Evolutionary conservation across 2,797 vertebrate genomes (phyloP), one percentile per base, ranked within the genome.

Genomic region (Micropoecilia bifurca): DNA sequence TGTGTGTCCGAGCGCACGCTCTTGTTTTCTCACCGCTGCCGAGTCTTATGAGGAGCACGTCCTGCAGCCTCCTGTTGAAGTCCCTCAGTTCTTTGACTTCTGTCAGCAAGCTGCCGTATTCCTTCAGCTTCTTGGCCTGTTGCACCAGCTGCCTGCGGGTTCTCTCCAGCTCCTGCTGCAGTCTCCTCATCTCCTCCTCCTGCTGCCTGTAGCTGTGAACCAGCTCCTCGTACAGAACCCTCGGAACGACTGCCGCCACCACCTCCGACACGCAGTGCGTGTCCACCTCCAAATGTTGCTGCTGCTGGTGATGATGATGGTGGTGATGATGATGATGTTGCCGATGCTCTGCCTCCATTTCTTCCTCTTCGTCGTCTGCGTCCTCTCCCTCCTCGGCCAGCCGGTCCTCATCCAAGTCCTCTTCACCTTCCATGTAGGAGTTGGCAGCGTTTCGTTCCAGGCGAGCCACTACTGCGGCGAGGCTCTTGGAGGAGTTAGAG

Each of bases 81-180:
- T 99, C 98, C 39, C 98, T 97, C 90, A 99, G 97, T 93, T 99
- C 98, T 94, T 99, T 99, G 92, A 99, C 99, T 95, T 99, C 98
- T 14, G 97, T 98, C 91, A 99, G 96, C 88, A 99, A 96, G 77
- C 97, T 97, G 88, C 98, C 97, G 53, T 98, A 99, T 91, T 99
- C 98, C 93, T 99, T 99, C 50, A 99, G 97, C 93, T 99, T 99
- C 95, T 99, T 99, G 90, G 98, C 98, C 94, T 99, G 98, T 88
- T 99, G 98, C n/a, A 99, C 97, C 81, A 99, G 97, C 95, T 99
- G 98, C 78, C 98, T 95, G 79, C 98, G 97, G 4, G 98, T 99
- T 89, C 98, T 96, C 91, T 99, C 98, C 79, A 99, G 96, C 93
- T 99, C 98, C 94, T 99, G 98, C 85, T 99, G 98, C 91, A 99